These are phyloP conservation scores for Sebastes jordani DNA, from an alignment of 2,797 vertebrate species.

Conservation along the genomic window DNA sequence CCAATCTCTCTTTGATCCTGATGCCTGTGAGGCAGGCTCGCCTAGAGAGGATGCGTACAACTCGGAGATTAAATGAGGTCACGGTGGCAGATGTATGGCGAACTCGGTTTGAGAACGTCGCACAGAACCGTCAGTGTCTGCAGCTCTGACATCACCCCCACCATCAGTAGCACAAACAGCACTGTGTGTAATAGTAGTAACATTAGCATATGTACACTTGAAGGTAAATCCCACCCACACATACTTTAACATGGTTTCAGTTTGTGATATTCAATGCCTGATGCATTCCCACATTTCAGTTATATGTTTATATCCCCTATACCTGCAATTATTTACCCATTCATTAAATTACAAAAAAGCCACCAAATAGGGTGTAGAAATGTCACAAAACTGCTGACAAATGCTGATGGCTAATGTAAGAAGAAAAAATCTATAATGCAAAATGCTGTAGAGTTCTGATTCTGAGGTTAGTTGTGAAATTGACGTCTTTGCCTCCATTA, in stretches of 20 bases:
- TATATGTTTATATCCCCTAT: not conserved
- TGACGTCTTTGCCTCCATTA: not conserved
- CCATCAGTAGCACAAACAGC: constrained; percentile 6
- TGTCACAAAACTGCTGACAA: not conserved
- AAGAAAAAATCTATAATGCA: constrained; percentile 11
- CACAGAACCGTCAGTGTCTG: constrained; percentile 20
- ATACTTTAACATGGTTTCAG: not conserved
- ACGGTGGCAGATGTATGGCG: constrained; percentile 44
- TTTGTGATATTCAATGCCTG: not conserved
- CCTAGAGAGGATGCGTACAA: constrained; percentile 34
- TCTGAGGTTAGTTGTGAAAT: not conserved
- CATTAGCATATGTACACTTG: constrained; percentile 6
- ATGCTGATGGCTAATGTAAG: not conserved
- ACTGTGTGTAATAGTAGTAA: not conserved
- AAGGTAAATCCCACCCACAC: constrained; percentile 5
- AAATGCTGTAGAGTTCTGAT: not conserved
- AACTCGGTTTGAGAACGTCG: constrained; percentile 26
- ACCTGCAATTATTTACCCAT: not conserved
- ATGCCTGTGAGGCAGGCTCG: constrained; percentile 52
- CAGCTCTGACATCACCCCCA: constrained; percentile 35
- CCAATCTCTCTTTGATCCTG: constrained; percentile 71
- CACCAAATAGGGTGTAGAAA: not conserved
- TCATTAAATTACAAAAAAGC: not conserved
- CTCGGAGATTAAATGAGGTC: constrained; percentile 68
- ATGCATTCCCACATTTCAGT: not conserved